A percentile compares a stretch with the other conserved stretches of the same genome.
phyloP scores from a whole-genome alignment of 2,888 invertebrate genomes.

The Cartodere bifasciata region DNA sequence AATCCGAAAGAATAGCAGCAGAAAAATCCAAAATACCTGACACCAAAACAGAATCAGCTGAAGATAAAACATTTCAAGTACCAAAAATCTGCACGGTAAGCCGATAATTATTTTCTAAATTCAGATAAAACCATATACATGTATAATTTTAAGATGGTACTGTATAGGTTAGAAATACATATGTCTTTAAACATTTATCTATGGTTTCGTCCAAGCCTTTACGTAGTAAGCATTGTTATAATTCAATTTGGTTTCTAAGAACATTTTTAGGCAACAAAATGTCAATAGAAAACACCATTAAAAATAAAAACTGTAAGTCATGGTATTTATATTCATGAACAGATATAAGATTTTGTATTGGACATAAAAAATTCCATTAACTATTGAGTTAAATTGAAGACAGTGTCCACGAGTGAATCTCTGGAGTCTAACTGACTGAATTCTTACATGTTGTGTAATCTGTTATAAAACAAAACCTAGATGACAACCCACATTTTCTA shows the following conservation, averaged over 20 bases:
- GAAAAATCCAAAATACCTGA: conserved; percentile 9
- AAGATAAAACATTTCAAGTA: conserved; percentile 27
- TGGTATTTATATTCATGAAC: conserved; percentile 18
- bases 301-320: conserved; percentile 9
- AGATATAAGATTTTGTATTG: conserved; percentile 20
- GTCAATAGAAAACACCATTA: conserved; percentile 14
- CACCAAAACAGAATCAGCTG: conserved; percentile 23
- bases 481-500: conserved; percentile 31
- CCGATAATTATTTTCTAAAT: no score
- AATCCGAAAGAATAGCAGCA: conserved; percentile 11
- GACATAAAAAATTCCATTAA: conserved; percentile 24
- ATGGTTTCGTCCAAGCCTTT: no score
- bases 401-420: no score
- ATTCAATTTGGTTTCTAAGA: no score
- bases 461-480: no score
- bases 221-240: no score
- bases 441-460: conserved; percentile 19
- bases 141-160: no score
- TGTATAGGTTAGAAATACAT: no score
- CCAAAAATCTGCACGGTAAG: conserved; percentile 36
- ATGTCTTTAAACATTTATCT: no score
- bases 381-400: no score
- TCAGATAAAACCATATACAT: no score
- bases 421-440: conserved; percentile 9
- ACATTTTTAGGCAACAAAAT: no score